These are phyloP conservation scores for Chloroclysta siterata DNA, from an alignment of 2,888 invertebrate species.

Conservation along the genomic window DNA sequence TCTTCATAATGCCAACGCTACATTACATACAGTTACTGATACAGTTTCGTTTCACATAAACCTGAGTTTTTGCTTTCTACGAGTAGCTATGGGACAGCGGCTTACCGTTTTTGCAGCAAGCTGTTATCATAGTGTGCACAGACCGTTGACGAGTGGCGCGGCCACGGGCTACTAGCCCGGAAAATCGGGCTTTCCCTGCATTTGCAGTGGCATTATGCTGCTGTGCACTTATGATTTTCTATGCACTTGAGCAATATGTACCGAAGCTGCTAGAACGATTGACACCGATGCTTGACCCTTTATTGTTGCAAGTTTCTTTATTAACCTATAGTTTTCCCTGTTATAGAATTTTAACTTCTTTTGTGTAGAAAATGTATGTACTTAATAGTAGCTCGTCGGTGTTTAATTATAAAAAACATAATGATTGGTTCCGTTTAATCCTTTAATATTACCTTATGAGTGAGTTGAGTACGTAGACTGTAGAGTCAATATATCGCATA, in stretches of 20 bases:
- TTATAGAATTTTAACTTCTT: neutral
- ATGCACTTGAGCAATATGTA: conserved; percentile 31
- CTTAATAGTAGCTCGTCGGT: no score
- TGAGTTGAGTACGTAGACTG: conserved; percentile 17
- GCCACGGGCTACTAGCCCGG: conserved; percentile 73
- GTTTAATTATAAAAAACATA: neutral
- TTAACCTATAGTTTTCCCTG: neutral
- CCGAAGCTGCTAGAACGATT: conserved; percentile 8
- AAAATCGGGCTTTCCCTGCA: conserved; percentile 75
- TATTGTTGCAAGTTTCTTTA: neutral
- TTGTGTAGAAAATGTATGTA: no score
- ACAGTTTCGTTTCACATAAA: conserved; percentile 28
- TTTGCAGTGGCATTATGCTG: conserved; percentile 41
- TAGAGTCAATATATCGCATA: conserved; percentile 37
- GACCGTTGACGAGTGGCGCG: conserved; percentile 66
- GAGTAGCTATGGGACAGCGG: conserved; percentile 27
- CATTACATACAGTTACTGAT: conserved; percentile 14
- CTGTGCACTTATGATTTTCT: conserved; percentile 39
- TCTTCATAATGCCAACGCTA: conserved; percentile 5
- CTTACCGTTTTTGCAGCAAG: conserved; percentile 40
- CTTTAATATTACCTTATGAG: conserved; percentile 16
- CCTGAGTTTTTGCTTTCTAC: conserved; percentile 31
- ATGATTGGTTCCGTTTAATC: neutral
- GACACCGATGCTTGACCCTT: conserved; percentile 15
- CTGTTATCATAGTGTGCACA: conserved; percentile 65